Evolutionary conservation across 2,888 invertebrate genomes (phyloP).

Genomic region (Ceramica pisi): DNA sequence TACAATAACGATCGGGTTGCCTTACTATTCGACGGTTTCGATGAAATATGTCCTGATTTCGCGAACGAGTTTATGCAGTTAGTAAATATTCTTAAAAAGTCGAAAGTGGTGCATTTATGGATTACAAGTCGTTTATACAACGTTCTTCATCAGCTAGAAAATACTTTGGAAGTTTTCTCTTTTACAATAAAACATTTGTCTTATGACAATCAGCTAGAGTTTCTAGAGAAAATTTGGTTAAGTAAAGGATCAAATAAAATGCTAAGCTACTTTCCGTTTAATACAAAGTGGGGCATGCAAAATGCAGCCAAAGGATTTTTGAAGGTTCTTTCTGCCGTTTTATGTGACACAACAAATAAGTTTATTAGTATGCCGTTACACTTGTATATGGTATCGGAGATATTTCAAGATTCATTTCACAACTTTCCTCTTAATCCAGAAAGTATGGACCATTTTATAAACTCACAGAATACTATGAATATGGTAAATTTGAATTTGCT

Average conservation of each 20-base stretch:
- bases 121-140: slow-evolving; percentile 60
- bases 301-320: slow-evolving; percentile 29
- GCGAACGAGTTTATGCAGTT: slow-evolving; percentile 47
- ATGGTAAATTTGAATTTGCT: slow-evolving; percentile 42
- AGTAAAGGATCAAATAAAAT: slow-evolving; percentile 19
- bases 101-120: slow-evolving; percentile 54
- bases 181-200: slow-evolving; percentile 51
- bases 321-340: slow-evolving; percentile 17
- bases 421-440: slow-evolving; percentile 28
- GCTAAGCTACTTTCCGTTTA: slow-evolving; percentile 32
- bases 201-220: slow-evolving; percentile 38
- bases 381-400: slow-evolving; percentile 60
- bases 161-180: slow-evolving; percentile 55
- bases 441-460: slow-evolving; percentile 20
- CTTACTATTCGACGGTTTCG: slow-evolving; percentile 63
- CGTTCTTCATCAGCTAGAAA: slow-evolving; percentile 56
- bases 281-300: slow-evolving; percentile 23
- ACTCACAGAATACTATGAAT: slow-evolving; percentile 35
- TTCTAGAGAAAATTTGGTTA: slow-evolving; percentile 50
- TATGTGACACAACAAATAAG: slow-evolving; percentile 29
- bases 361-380: slow-evolving; percentile 60
- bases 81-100: slow-evolving; percentile 42
- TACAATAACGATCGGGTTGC: slow-evolving; percentile 50
- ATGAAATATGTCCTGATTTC: slow-evolving; percentile 65
- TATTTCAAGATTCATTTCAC: slow-evolving; percentile 42